These are phyloP conservation scores for Clusia tigrina DNA, from an alignment of 2,888 invertebrate species.

Conservation along the genomic window DNA sequence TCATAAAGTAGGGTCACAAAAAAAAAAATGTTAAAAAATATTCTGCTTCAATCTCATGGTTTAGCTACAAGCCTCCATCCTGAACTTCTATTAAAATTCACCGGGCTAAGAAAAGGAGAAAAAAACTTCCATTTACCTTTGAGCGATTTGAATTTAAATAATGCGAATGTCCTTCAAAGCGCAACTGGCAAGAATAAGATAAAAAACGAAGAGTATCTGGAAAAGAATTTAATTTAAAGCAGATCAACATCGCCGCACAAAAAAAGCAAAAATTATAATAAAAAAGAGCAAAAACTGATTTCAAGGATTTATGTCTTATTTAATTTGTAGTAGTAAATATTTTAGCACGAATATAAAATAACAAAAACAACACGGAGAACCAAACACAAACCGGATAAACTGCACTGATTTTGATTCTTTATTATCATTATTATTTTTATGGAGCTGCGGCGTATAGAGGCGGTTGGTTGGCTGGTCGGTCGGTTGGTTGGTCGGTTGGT, in stretches of 20 bases:
- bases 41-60: no score
- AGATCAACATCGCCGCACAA: not conserved
- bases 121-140: not conserved
- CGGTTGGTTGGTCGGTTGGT: no score
- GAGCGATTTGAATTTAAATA: not conserved
- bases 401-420: not conserved
- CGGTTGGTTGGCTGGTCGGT: no score
- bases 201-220: not conserved
- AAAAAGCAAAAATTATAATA: not conserved
- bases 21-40: no score
- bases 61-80: no score
- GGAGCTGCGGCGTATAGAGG: no score
- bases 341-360: not conserved
- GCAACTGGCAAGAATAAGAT: not conserved
- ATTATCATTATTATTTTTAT: not conserved
- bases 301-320: conserved; percentile 53
- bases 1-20: no score
- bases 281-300: conserved; percentile 30
- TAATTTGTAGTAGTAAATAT: conserved; percentile 26
- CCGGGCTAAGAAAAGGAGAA: not conserved
- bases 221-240: no score
- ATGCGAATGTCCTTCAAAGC: conserved; percentile 8
- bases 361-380: not conserved
- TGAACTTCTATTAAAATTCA: no score
- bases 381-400: not conserved